Base-by-base conservation (phyloP, 2,113 vertebrate genomes). In the Melanerpes formicivorus region DNA sequence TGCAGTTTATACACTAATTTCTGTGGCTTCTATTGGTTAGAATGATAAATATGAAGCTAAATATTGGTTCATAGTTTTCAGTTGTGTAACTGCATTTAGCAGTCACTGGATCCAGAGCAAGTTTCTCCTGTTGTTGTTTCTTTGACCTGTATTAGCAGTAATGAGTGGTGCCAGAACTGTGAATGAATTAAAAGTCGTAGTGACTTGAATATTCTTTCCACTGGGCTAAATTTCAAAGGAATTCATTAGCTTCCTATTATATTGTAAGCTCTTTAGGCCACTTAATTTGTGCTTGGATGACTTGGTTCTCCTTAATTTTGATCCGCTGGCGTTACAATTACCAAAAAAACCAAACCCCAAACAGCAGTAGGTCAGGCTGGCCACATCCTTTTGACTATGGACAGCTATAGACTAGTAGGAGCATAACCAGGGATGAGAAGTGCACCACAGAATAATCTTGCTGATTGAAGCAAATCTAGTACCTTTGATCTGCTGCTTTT, bases 381-480 rank as follows among this genome's bases (percentile, higher is more conserved):
- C 32, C 21, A 21, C 2, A 26, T 84, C 30, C 54, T 81, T 42
- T 84, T 75, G 14, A 29, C 34, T 55, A 0, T 48, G 40, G 23
- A 34, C 40, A 65, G 19, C 42, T 65, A 3, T 11, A 40, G 40
- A 63, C 26, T 80, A 50, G 21, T 26, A 79, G 40, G 26, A 80
- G n/a, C 30, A 64, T 16, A 69, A 14, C 23, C 27, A 48, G 55
- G 78, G 58, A 50, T 2, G 11, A 69, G 40, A 40, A 63, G n/a
- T 91, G 18, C n/a, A 89, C 30, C 69, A 78, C 32, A 82, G 67
- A 74, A 50, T 90, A 78, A 84, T 90, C 55, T 75, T 95, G 21
- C 82, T 95, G 78, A 90, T 96, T 95, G 79, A 88, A 93, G 34
- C 17, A 72, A 10, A 55, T 82, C 29, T 42, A 42, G 16, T 84